Evolutionary conservation across 2,797 vertebrate species (phyloP).

Genomic region (Sebastes variabilis): DNA sequence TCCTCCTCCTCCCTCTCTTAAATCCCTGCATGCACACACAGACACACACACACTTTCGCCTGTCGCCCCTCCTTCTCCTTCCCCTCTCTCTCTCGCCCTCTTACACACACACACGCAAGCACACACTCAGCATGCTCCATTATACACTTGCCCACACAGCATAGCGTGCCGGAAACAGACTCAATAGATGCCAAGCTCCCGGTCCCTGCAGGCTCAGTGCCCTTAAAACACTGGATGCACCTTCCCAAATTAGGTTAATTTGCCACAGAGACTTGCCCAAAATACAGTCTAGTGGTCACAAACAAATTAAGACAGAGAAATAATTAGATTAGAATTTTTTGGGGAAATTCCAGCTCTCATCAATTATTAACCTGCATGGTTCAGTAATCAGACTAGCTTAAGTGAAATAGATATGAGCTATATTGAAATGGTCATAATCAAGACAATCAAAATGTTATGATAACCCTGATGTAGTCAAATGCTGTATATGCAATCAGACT

Average conservation of each 20-base stretch:
- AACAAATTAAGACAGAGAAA: slow-evolving; percentile 29
- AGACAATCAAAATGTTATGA: not conserved
- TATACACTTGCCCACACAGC: slow-evolving; percentile 79
- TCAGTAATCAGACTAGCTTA: slow-evolving; percentile 2
- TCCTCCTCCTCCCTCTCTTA: slow-evolving; percentile 26
- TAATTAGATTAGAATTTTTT: not conserved
- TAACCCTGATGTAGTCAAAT: not conserved
- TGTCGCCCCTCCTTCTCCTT: slow-evolving; percentile 7
- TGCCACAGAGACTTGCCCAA: slow-evolving; percentile 43
- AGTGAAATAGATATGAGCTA: slow-evolving; percentile 25
- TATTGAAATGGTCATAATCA: not conserved
- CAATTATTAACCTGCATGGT: slow-evolving; percentile 27
- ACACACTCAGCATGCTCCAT: slow-evolving; percentile 74
- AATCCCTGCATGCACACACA: slow-evolving; percentile 36
- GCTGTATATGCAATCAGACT: not conserved
- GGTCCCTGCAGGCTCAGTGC: slow-evolving; percentile 72
- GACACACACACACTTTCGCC: slow-evolving; percentile 22
- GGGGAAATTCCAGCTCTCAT: not conserved
- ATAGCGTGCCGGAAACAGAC: slow-evolving; percentile 81
- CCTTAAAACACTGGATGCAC: slow-evolving; percentile 75
- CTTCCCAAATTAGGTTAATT: slow-evolving; percentile 77
- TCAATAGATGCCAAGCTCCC: slow-evolving; percentile 73
- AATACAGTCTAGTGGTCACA: slow-evolving; percentile 38
- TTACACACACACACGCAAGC: slow-evolving; percentile 60
- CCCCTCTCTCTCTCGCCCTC: not conserved